Base-by-base conservation (phyloP, 2,797 vertebrate species). In the Apogon talboti region DNA sequence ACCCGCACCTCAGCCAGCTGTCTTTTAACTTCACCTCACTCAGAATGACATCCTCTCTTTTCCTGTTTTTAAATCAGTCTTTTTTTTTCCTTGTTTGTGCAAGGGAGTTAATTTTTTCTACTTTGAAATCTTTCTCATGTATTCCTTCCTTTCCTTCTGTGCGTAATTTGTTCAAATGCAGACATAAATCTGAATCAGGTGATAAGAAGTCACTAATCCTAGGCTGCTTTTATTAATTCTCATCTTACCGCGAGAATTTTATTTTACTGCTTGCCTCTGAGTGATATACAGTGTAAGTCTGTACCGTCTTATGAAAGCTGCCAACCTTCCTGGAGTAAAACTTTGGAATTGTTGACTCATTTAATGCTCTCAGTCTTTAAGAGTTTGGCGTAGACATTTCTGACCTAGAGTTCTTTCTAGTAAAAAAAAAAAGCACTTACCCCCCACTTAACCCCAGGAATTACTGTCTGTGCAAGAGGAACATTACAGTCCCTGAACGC, bases 301-400 rank as follows among this genome's bases (percentile, higher is more conserved):
- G 51, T 41, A 21, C 54, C 30, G 33, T 52, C 14, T 47, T 44
- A 12, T 45, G 53, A 69, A 67, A 51, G 70, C 66, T 71, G 72
- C 68, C 74, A 76, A 67, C 18, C 21, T 30, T 53, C 69, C 48
- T 65, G 72, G 60, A 76, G 48, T 83, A 53, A 71, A 79, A 78
- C 19, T 28, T 35, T 74, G 79, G 76, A 85, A 80, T 71, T 15
- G 11, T 75, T 89, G 67, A 87, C 74, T 89, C 74, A 66, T 76
- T 71, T 48, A 48, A 54, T 59, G 33, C 11, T 77, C 42, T 68
- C 11, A 14, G 19, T 68, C 59, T 76, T 65, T 40, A 62, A 48
- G 61, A 76, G 70, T 83, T 81, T 74, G 72, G 60, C 71, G 42
- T 35, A 21, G 11, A 74, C 14, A 4, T 72, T 71, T 74, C 71